Evolutionary conservation across 2,797 vertebrate genomes (phyloP).

Genomic region (Tokudaia tokunoshimensis): DNA sequence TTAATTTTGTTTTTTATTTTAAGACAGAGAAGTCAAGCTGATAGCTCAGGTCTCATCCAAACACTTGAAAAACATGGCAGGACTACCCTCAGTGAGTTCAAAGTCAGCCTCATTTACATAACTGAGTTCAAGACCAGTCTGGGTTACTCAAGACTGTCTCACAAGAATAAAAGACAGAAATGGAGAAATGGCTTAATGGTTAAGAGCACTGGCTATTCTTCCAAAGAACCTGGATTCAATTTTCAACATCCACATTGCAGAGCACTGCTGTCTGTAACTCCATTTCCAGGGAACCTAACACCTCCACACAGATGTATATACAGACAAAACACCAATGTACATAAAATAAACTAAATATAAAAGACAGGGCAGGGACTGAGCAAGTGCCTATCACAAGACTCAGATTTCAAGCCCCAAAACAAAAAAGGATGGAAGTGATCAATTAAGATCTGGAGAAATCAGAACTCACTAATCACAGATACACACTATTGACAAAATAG

Average conservation of each 20-base stretch:
- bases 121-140: background rate
- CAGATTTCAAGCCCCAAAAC: background rate
- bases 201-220: background rate
- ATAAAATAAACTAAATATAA: background rate
- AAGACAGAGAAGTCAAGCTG: background rate
- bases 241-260: background rate
- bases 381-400: background rate
- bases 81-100: background rate
- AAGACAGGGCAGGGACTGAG: background rate
- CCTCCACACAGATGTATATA: background rate
- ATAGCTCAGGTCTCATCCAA: background rate
- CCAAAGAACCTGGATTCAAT: background rate
- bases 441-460: background rate
- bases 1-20: background rate
- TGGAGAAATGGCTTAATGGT: background rate
- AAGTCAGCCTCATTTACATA: background rate
- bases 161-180: background rate
- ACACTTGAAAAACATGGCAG: background rate
- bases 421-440: background rate
- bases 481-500: background rate
- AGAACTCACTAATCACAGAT: no score
- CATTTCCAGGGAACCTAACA: no score
- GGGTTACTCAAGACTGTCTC: background rate
- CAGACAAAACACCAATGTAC: background rate
- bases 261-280: background rate